A percentile compares a stretch with the other conserved stretches of the same genome.
Evolutionary conservation across 2,888 invertebrate species (phyloP).

Genomic region (Dynastes hyllus): DNA sequence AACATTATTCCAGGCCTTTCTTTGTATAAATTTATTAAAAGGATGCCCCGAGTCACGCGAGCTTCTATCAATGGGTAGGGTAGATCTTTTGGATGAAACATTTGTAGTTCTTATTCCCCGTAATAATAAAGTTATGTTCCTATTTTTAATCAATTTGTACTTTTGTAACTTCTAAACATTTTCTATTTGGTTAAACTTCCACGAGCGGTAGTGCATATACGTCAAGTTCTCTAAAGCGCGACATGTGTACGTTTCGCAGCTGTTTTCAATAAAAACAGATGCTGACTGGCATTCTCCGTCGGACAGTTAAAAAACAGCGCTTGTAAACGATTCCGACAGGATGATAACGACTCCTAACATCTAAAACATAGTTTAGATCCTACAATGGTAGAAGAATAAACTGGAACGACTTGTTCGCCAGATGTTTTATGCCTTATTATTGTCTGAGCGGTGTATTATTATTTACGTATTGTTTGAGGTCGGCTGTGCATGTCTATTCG

Average conservation of each 20-base stretch:
- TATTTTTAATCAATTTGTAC: too few species aligned
- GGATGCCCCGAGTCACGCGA: too few species aligned
- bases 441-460: conserved; percentile 23
- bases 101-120: too few species aligned
- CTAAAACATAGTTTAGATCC: conserved; percentile 1
- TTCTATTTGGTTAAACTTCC: too few species aligned
- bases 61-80: too few species aligned
- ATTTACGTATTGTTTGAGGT: conserved; percentile 8
- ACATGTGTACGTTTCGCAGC: neutral
- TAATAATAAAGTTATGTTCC: too few species aligned
- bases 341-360: conserved; percentile 15
- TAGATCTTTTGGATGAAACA: too few species aligned
- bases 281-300: neutral
- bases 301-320: neutral
- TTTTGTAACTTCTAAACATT: too few species aligned
- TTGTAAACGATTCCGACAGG: neutral
- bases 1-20: too few species aligned
- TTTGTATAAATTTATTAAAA: too few species aligned
- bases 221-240: neutral
- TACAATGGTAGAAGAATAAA: conserved; percentile 2
- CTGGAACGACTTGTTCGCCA: conserved; percentile 29
- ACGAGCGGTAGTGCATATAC: too few species aligned
- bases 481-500: neutral
- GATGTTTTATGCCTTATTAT: conserved; percentile 14
- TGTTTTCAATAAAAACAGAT: conserved; percentile 8